Evolutionary conservation across 2,113 vertebrate species (phyloP), one percentile per base, ranked within the genome.

Genomic region (Mesembrinibis cayennensis): DNA sequence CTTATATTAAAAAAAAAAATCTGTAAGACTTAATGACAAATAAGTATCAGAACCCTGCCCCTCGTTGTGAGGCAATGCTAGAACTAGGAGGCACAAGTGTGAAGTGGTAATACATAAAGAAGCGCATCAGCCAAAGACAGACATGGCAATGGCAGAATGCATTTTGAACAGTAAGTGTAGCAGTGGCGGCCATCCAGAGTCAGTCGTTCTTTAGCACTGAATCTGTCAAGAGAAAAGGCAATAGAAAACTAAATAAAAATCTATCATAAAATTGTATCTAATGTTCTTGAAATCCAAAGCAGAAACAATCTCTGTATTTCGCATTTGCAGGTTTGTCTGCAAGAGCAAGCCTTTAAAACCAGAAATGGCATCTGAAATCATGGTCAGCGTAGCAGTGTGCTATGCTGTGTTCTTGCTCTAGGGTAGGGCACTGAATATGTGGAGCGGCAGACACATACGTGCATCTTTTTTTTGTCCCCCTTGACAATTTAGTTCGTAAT

Each of bases 361-460:
- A 72, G 47, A 72, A 23, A 30, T 7, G 22, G 8, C 36, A 34
- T 36, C 50, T 77, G 71, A 29, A 85, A 7, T 36, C 16, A 13
- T 5, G 38, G 34, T 29, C 40, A 61, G 36, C 1, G 0, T 1
- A 44, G 47, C 49, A 30, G 26, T 10, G 8, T 63, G 55, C 29
- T 9, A 1, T 22, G 22, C 72, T 36, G 0, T 62, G 52, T 22
- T 58, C 55, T 81, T 65, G 36, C 40, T 85, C 34, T 63, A 11
- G 30, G 26, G 5, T 16, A 32, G 74, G 29, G 20, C 30, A 30
- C n/a, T 72, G 47, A 17, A 9, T 38, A 29, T 1, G 2, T 32
- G 40, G 29, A 34, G 34, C 19, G 36, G 26, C 16, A 73, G 29
- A 73, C 25, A 66, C 1, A 0, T 30, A 23, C 2, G 4, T 55